Evolutionary conservation across 2,888 invertebrate genomes (phyloP).

Genomic region (Agrochola lota): DNA sequence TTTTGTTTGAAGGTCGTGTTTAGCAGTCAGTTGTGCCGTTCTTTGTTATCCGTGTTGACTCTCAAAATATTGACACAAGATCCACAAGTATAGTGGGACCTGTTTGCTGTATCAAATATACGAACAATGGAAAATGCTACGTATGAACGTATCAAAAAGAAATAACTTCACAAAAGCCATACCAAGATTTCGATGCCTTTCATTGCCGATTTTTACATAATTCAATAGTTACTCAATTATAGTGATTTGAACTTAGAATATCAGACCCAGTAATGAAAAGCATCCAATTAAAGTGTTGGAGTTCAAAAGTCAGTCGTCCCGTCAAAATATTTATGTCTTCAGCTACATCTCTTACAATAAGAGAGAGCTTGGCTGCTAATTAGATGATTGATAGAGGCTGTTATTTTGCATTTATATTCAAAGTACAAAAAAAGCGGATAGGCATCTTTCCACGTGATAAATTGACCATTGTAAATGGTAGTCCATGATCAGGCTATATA

Average conservation of each 20-base stretch:
- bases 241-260: background rate
- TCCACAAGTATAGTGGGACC: constrained; percentile 70
- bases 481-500: background rate
- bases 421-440: background rate
- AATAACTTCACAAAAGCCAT: background rate
- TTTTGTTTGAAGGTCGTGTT: constrained; percentile 85
- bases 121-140: constrained; percentile 15
- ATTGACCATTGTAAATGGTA: background rate
- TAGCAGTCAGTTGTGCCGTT: constrained; percentile 85
- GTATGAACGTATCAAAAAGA: constrained; percentile 15
- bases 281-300: background rate
- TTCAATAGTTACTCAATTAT: background rate
- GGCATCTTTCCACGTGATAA: background rate
- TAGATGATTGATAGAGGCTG: background rate
- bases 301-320: background rate
- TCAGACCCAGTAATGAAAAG: background rate
- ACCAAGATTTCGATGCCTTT: background rate
- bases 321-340: background rate
- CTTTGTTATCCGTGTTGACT: constrained; percentile 87
- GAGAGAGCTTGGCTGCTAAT: background rate
- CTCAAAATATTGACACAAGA: constrained; percentile 82
- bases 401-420: background rate
- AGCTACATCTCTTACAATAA: background rate
- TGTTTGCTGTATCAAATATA: constrained; percentile 68
- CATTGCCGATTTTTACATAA: background rate